Evolutionary conservation across 2,888 invertebrate genomes (phyloP).

Genomic region (Hybos culiciformis): DNA sequence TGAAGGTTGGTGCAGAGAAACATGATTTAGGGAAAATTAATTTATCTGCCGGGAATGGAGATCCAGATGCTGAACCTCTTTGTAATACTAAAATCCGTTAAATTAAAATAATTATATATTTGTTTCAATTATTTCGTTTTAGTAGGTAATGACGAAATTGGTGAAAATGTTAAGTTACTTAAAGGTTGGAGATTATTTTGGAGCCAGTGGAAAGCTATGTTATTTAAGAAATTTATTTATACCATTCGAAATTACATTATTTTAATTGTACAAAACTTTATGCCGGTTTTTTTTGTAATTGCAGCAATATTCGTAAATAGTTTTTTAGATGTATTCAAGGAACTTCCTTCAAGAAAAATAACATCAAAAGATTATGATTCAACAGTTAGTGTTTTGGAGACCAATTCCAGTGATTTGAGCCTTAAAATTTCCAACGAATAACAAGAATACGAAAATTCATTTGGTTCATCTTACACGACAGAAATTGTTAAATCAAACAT

Average conservation of each 20-base stretch:
- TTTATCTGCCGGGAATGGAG: too few species aligned
- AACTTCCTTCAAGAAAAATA: conserved; percentile 37
- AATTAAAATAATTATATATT: too few species aligned
- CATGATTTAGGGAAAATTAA: not conserved
- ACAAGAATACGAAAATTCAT: too few species aligned
- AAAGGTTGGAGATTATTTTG: too few species aligned
- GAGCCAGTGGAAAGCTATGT: conserved; percentile 52
- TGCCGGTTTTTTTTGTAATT: conserved; percentile 51
- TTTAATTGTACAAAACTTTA: conserved; percentile 47
- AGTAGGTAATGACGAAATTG: too few species aligned
- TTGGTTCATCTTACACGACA: not conserved
- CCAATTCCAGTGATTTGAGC: too few species aligned
- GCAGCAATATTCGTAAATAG: conserved; percentile 48
- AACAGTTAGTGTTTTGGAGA: too few species aligned
- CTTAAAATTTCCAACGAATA: too few species aligned
- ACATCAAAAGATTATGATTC: conserved; percentile 19
- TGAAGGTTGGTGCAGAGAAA: conserved; percentile 49
- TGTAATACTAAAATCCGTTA: too few species aligned
- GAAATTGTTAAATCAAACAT: not conserved
- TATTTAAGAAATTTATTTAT: conserved; percentile 49
- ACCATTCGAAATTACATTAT: conserved; percentile 53
- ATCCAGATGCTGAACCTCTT: too few species aligned
- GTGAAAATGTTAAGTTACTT: too few species aligned
- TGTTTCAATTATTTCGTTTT: too few species aligned
- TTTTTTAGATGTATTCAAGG: conserved; percentile 31